These are phyloP conservation scores for Cichladusa arquata DNA, from an alignment of 2,113 vertebrate species.

Conservation along the genomic window DNA sequence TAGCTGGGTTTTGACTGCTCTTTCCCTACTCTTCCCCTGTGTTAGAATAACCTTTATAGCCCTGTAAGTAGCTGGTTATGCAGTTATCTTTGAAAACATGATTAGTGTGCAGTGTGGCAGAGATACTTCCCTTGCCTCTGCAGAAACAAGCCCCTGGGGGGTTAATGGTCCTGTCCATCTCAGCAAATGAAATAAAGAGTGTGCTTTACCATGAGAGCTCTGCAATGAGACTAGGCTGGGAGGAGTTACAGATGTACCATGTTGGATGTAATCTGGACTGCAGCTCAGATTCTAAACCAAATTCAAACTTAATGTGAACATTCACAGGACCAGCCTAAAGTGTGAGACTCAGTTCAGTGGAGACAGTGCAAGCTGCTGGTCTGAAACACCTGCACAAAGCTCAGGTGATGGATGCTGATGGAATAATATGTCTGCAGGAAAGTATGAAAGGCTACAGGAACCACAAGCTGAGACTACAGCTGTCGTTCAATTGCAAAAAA, in stretches of 20 bases:
- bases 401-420: background rate
- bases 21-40: rapidly evolving
- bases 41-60: background rate
- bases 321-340: background rate
- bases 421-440: background rate
- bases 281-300: background rate
- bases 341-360: background rate
- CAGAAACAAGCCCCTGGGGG: background rate
- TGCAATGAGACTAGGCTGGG: background rate
- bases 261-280: background rate
- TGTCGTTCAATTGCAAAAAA: background rate
- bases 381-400: background rate
- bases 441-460: background rate
- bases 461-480: background rate
- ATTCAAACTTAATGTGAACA: background rate
- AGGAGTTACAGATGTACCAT: background rate
- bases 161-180: background rate
- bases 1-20: background rate
- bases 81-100: background rate
- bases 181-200: background rate
- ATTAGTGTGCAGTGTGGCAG: background rate
- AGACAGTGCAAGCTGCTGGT: background rate
- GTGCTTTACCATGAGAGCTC: background rate
- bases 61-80: background rate
- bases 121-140: background rate